phyloP scores from a whole-genome alignment of 2,113 vertebrate species.

The Cephalopholis sonnerati region DNA sequence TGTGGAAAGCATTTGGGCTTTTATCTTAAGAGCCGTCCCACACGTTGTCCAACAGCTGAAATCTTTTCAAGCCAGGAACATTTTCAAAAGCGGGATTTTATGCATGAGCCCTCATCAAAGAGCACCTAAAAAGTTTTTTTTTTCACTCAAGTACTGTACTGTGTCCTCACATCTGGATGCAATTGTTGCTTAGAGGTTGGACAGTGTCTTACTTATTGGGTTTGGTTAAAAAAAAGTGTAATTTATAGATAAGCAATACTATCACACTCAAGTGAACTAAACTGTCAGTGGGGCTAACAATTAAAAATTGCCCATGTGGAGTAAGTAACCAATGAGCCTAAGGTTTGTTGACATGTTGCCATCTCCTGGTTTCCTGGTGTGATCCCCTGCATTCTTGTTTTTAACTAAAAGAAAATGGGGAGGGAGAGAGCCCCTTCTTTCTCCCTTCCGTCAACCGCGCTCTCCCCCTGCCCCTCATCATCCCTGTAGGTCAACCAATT shows the following conservation, averaged over 20 bases:
- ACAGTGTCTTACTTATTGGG: slow-evolving; percentile 51
- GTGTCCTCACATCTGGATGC: slow-evolving; percentile 75
- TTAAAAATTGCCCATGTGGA: slow-evolving; percentile 57
- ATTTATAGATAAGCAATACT: slow-evolving; percentile 52
- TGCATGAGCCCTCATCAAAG: slow-evolving; percentile 75
- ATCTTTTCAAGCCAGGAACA: slow-evolving; percentile 71
- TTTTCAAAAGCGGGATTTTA: slow-evolving; percentile 70
- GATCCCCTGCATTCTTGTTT: slow-evolving; percentile 73
- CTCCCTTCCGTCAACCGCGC: slow-evolving; percentile 50
- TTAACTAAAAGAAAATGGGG: slow-evolving; percentile 65
- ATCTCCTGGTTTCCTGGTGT: slow-evolving; percentile 71
- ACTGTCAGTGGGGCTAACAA: not conserved
- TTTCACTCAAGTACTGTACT: slow-evolving; percentile 48
- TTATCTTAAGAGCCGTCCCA: slow-evolving; percentile 70
- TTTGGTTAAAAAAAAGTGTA: slow-evolving; percentile 34
- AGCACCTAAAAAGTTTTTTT: slow-evolving; percentile 49
- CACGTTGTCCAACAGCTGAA: slow-evolving; percentile 78
- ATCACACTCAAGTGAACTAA: slow-evolving; percentile 34
- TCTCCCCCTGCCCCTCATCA: slow-evolving; percentile 72
- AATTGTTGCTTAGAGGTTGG: slow-evolving; percentile 63
- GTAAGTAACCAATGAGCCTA: slow-evolving; percentile 45
- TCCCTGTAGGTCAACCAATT: slow-evolving; percentile 82
- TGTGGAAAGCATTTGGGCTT: slow-evolving; percentile 74
- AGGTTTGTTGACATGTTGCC: slow-evolving; percentile 73
- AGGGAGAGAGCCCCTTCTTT: slow-evolving; percentile 56